A percentile compares a stretch with the other conserved stretches of the same genome.
phyloP scores from a whole-genome alignment of 2,113 vertebrate species.

The Lycocorax pyrrhopterus region DNA sequence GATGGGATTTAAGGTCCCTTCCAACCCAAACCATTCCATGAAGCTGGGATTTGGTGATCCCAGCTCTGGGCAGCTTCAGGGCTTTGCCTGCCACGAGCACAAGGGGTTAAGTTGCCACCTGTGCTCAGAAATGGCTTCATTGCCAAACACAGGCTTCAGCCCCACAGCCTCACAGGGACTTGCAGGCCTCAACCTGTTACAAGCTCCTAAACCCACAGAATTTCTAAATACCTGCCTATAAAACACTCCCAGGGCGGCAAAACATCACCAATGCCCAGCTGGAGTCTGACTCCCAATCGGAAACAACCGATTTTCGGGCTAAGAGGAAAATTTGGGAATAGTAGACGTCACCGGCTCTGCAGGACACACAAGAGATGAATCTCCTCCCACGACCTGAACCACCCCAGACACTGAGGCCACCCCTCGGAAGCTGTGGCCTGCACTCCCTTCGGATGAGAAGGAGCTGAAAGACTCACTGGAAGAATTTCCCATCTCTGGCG shows the following conservation, averaged over 20 bases:
- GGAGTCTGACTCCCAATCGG: rapidly evolving
- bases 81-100: background rate
- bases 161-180: background rate
- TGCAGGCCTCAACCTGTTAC: background rate
- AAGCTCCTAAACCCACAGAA: background rate
- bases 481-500: slow-evolving; percentile 79
- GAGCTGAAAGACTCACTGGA: slow-evolving; percentile 78
- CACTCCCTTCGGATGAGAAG: background rate
- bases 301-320: background rate
- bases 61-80: background rate
- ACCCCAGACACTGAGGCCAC: rapidly evolving
- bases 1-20: background rate
- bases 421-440: background rate
- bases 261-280: rapidly evolving
- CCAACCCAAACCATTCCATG: background rate
- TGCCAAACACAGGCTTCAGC: background rate
- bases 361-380: rapidly evolving
- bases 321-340: background rate
- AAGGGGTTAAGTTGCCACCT: background rate
- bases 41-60: background rate
- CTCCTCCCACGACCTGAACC: rapidly evolving
- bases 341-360: background rate
- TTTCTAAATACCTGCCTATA: background rate
- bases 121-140: background rate
- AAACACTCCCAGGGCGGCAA: background rate